Percentiles rank a stretch among this genome's conserved stretches.
These are phyloP conservation scores for Nomada goodeniana DNA, from an alignment of 2,888 invertebrate genomes.

Conservation along the genomic window DNA sequence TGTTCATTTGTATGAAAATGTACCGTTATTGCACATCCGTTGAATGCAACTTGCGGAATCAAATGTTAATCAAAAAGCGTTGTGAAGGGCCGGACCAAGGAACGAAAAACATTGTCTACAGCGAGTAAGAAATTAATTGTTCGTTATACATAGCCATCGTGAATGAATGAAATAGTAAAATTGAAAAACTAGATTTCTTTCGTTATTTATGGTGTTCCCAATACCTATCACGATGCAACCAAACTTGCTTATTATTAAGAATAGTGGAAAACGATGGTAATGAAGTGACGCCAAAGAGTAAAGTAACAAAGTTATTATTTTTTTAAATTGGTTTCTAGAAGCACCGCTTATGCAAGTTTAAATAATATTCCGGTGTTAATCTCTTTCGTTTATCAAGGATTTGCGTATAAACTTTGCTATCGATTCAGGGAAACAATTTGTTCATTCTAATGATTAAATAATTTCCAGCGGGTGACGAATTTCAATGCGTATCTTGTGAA, in stretches of 20 bases:
- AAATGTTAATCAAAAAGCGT: neutral
- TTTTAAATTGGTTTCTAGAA: neutral
- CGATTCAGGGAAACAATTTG: no score
- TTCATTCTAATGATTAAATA: no score
- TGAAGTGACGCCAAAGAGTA: neutral
- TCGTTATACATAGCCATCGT: constrained; percentile 5
- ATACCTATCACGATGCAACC: neutral
- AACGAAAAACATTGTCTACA: neutral
- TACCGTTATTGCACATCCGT: neutral
- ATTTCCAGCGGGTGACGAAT: no score
- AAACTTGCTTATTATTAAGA: neutral
- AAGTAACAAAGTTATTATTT: neutral
- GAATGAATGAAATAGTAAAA: neutral
- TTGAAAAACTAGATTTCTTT: neutral
- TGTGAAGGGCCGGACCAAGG: neutral
- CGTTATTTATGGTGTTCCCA: neutral
- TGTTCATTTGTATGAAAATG: neutral
- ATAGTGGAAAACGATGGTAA: neutral
- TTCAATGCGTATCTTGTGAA: no score
- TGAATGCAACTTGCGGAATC: constrained; percentile 4
- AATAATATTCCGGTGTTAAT: no score
- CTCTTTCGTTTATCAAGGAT: no score
- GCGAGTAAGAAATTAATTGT: constrained; percentile 10
- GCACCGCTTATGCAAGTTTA: no score
- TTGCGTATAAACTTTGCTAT: no score